These are phyloP conservation scores for Acleris holmiana DNA, from an alignment of 2,888 invertebrate genomes.

Conservation along the genomic window DNA sequence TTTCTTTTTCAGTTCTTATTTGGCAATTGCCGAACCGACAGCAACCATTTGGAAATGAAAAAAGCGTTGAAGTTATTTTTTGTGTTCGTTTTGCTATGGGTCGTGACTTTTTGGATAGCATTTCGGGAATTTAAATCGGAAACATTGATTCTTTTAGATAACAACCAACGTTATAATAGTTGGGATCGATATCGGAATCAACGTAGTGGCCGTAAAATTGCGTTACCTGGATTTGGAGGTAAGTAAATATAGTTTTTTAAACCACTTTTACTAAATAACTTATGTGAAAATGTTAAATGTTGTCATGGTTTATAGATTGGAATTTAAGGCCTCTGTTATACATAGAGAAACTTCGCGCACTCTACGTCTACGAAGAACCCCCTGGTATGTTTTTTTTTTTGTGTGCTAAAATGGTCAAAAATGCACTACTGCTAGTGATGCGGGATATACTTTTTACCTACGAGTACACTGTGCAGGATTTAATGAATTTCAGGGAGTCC, in stretches of 20 bases:
- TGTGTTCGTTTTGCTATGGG: conserved; percentile 53
- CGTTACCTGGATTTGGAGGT: conserved; percentile 48
- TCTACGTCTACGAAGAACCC: no score
- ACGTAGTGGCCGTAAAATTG: conserved; percentile 33
- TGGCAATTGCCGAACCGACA: not conserved
- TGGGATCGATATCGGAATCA: conserved; percentile 41
- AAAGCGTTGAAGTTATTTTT: conserved; percentile 46
- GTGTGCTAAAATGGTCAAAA: no score
- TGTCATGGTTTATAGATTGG: no score
- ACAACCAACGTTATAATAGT: conserved; percentile 38
- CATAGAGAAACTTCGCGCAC: no score
- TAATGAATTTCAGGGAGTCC: no score
- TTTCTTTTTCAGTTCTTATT: not conserved
- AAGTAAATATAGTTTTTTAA: conserved; percentile 41
- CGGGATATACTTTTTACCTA: no score
- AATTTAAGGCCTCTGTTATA: no score
- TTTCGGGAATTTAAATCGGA: conserved; percentile 46
- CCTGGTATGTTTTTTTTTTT: no score
- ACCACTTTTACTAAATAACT: no score
- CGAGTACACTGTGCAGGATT: no score
- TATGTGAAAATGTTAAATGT: no score
- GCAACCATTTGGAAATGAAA: conserved; percentile 39
- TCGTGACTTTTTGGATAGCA: conserved; percentile 53
- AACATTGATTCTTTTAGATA: conserved; percentile 36
- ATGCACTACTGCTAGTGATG: no score